Evolutionary conservation across 2,113 vertebrate species (phyloP), one percentile per base, ranked within the genome.

Genomic region (Callopanchax toddi): DNA sequence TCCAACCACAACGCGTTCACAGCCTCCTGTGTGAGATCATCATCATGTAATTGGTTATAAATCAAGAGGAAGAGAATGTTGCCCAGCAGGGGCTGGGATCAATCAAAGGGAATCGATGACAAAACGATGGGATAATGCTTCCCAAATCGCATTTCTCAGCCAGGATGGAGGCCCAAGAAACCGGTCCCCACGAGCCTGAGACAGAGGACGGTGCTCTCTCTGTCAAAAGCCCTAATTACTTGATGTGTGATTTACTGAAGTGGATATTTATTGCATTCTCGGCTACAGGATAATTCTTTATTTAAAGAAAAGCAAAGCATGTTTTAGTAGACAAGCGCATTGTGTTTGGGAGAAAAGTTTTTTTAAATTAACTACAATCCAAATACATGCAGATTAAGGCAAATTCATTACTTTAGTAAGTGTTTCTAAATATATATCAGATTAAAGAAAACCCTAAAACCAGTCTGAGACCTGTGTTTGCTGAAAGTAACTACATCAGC

Each of bases 1-100:
- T 73, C 72, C 65, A 67, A 78, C 60, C 63, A 52, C 48, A 72
- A 60, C 66, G 60, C 67, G 61, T 63, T 67, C 58, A 40, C 52
- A 61, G 67, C 75, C 69, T 63, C 74, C 44, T 68, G 55, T 43
- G 49, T 59, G 6, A 81, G 83, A 87, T 90, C 84, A 87, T 79
- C 79, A 76, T 78, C 77, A 65, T 56, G 67, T 84, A 84, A 85
- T 82, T 84, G 82, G 66, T 79, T 87, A 86, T 86, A 87, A 90
- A 87, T 87, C 85, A 89, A 85, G 56, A 86, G 63, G 78, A 81
- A 85, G 74, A 74, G 48, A 32, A 60, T 22, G 43, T 37, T 58
- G 71, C 69, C 62, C 58, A 58, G 74, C 17, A 29, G 69, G 73
- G 58, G 34, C 13, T 20, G 1, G 60, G 62, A 86, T 82, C 82